Evolutionary conservation across 2,888 invertebrate species (phyloP), one percentile per base, ranked within the genome.

Genomic region (Colostygia pectinataria): DNA sequence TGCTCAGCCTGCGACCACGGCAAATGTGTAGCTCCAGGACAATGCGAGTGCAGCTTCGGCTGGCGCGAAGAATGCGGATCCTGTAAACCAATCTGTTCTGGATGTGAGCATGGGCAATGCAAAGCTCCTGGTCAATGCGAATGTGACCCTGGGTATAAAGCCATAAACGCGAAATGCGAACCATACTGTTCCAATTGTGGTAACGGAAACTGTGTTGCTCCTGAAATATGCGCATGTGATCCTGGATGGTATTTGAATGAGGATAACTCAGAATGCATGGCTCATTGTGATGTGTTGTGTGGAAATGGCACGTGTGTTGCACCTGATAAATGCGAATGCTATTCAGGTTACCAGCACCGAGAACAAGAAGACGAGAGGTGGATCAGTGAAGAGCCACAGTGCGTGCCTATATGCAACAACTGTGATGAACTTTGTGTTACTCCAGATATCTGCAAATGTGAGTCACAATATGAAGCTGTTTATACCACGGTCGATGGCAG

Each of bases 301-400:
- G 63, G 61, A 0, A 62, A 69, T n/a, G 73, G 74, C 0, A 53
- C 59, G 0, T 74, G 74, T 15, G 23, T 64, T 0, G 58, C 57
- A 14, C 72, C 69, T 13, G 62, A 74, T 40, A 23, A 45, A 2
- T 75, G 74, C 23, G 49, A 58, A 18, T 75, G 74, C 40, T 25
- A 53, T 27, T 13, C 33, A 0, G 70, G 68, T 0, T 72, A 47
- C 28, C 27, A 37, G 8, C 7, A 37, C 6, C 28, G 37, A 38
- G 2, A 4, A n/a, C 41, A 31, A 6, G 31, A 23, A 25, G 20
- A 23, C 3, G 13, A 25, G 2, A 20, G 18, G 1, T 28, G 10
- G 9, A 27, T 29, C 10, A 29, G 37, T 23, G 42, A 36, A 27
- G 23, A 24, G 0, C 42, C 37, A 1, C 14, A 9, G 24, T 58